Conservation (phyloP, 2,113 vertebrate genomes). For the Perca schrenkii region DNA sequence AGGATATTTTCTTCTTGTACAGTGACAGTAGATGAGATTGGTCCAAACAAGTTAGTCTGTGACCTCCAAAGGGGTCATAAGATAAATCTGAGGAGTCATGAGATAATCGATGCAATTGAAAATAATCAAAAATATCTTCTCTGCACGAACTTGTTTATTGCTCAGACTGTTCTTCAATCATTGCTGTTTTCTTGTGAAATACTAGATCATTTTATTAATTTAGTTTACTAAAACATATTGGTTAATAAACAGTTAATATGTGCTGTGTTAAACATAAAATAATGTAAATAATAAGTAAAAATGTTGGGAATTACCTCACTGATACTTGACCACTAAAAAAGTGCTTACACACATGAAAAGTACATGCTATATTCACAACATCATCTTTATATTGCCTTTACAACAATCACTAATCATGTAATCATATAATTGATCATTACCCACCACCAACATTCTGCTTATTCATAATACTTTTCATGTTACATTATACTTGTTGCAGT, state of each 20-base stretch:
- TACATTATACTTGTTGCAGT: conserved; percentile 3
- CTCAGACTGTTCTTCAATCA: background rate
- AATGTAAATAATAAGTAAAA: background rate
- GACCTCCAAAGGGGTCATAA: background rate
- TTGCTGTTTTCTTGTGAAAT: background rate
- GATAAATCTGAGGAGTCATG: background rate
- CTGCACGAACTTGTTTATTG: background rate
- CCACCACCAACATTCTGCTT: background rate
- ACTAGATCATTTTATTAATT: background rate
- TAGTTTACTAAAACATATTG: background rate
- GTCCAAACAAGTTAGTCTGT: conserved; percentile 4
- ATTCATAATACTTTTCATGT: background rate
- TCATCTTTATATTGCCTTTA: background rate
- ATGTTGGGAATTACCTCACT: background rate
- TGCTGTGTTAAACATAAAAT: background rate
- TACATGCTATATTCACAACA: background rate
- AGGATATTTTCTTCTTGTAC: conserved; percentile 53
- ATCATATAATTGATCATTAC: background rate
- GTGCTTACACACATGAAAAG: background rate
- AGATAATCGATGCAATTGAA: background rate
- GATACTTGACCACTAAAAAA: background rate
- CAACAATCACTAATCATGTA: background rate
- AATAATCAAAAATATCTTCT: background rate
- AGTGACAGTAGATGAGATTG: conserved; percentile 55
- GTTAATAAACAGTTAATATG: background rate